Percentiles rank a stretch among this genome's conserved stretches.
Evolutionary conservation across 2,888 invertebrate genomes (phyloP).

Genomic region (Monoplex corrugatus): DNA sequence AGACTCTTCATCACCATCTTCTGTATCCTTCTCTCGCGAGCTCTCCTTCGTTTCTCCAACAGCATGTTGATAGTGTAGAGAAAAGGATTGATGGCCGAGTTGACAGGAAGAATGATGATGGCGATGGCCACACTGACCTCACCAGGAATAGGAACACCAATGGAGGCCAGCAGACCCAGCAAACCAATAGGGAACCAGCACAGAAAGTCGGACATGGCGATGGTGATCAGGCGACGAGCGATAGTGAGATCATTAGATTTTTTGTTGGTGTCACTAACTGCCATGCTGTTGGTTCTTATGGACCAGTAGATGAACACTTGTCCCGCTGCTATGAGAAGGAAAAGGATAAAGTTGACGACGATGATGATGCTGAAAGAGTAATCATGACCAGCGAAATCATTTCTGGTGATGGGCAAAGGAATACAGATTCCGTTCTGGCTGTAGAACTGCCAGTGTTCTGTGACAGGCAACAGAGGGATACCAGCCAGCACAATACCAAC

Average conservation of each 20-base stretch:
- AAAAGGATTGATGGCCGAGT: constrained; percentile 49
- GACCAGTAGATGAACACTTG: constrained; percentile 77
- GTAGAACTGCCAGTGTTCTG: constrained; percentile 68
- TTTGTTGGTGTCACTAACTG: constrained; percentile 20
- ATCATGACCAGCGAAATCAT: constrained; percentile 78
- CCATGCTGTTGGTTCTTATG: constrained; percentile 51
- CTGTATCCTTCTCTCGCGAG: background rate
- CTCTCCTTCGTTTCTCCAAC: constrained; percentile 13
- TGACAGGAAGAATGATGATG: constrained; percentile 46
- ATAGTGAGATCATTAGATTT: constrained; percentile 30
- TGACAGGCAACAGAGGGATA: constrained; percentile 72
- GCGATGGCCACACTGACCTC: constrained; percentile 34
- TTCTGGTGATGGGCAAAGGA: constrained; percentile 78
- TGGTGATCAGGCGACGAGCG: constrained; percentile 38
- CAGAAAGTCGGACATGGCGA: constrained; percentile 34
- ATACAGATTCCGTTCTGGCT: constrained; percentile 76
- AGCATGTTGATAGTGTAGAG: constrained; percentile 45
- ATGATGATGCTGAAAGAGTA: constrained; percentile 78
- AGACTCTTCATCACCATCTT: background rate
- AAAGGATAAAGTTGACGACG: constrained; percentile 74
- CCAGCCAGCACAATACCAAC: constrained; percentile 69
- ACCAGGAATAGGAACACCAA: constrained; percentile 10
- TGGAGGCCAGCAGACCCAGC: constrained; percentile 38
- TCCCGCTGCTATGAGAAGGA: constrained; percentile 75
- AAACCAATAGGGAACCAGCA: constrained; percentile 46